Percentiles rank a stretch among this genome's conserved stretches.
Conservation (phyloP, 2,888 invertebrate genomes). For the Rambutsinella grinnellia region DNA sequence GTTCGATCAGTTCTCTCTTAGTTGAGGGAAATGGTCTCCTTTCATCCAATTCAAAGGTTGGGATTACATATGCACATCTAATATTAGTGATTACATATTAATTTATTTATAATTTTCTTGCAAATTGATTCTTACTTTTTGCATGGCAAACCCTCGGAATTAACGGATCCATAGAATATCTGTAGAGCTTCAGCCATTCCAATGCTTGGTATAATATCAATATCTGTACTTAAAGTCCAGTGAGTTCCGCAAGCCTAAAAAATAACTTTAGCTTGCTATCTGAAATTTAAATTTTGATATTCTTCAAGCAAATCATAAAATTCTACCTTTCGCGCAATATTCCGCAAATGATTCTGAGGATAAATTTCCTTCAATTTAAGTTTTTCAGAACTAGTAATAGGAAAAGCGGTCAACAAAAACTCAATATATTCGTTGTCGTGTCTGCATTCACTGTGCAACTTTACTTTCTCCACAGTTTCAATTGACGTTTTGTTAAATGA, state of each 20-base stretch:
- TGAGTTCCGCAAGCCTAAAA: slow-evolving; percentile 69
- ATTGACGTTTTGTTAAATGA: background rate
- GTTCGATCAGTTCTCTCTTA: slow-evolving; percentile 83
- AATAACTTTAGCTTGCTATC: background rate
- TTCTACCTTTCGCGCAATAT: slow-evolving; percentile 87
- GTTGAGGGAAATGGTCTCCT: slow-evolving; percentile 82
- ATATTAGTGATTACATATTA: background rate
- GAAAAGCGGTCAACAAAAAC: slow-evolving; percentile 15
- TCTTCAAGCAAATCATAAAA: background rate
- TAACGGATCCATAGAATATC: slow-evolving; percentile 34
- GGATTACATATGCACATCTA: slow-evolving; percentile 87
- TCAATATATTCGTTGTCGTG: slow-evolving; percentile 20
- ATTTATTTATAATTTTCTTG: background rate
- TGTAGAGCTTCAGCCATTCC: slow-evolving; percentile 52
- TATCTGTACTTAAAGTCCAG: slow-evolving; percentile 86
- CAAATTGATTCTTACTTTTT: slow-evolving; percentile 29
- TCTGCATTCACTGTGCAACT: slow-evolving; percentile 16
- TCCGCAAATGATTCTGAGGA: slow-evolving; percentile 90
- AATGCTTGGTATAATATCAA: slow-evolving; percentile 83
- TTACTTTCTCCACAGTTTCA: slow-evolving; percentile 7
- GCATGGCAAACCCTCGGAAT: slow-evolving; percentile 21
- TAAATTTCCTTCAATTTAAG: slow-evolving; percentile 71
- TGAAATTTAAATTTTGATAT: background rate
- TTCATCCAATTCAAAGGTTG: slow-evolving; percentile 88
- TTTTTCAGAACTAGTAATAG: slow-evolving; percentile 18